These are phyloP conservation scores for Urophycis tenuis DNA, from an alignment of 2,797 vertebrate species.

Conservation along the genomic window DNA sequence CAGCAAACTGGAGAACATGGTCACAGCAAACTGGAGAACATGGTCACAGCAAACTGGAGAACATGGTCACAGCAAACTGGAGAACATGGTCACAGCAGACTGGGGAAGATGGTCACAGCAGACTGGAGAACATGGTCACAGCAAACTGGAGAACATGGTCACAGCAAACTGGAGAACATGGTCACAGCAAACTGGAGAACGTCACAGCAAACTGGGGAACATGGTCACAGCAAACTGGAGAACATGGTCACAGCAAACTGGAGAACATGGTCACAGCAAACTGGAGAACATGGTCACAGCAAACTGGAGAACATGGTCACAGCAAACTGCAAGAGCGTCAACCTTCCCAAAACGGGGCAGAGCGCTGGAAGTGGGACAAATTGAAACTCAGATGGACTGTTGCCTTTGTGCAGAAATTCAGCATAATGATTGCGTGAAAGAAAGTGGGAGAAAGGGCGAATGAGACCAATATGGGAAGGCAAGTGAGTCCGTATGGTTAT, in stretches of 20 bases:
- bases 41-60: background rate
- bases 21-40: no score
- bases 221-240: no score
- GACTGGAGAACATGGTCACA: background rate
- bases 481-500: background rate
- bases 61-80: no score
- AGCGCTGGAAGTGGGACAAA: background rate
- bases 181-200: no score
- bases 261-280: background rate
- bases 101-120: background rate
- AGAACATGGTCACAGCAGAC: no score
- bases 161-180: no score
- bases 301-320: no score
- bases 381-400: background rate
- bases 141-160: no score
- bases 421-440: conserved; percentile 11
- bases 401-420: conserved; percentile 11
- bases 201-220: background rate
- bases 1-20: no score
- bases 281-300: no score
- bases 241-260: no score
- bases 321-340: no score
- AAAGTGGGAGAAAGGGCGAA: background rate
- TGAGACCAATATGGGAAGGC: background rate
- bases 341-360: background rate